Base-by-base conservation (phyloP, 23 tunicate genomes). In the Diplosoma virens region DNA sequence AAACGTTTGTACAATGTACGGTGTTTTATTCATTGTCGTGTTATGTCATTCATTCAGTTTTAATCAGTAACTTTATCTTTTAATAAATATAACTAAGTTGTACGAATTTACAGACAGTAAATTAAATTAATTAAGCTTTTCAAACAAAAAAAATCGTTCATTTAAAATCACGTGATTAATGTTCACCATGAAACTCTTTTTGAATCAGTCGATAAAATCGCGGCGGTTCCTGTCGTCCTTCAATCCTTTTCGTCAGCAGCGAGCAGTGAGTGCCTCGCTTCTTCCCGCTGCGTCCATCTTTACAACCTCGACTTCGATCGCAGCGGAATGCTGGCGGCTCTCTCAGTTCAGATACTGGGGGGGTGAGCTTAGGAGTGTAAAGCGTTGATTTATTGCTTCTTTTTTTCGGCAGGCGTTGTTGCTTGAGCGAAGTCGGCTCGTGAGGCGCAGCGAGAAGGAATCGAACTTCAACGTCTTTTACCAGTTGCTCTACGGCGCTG, bases 341-440 rank as follows among this genome's bases (percentile, higher is more conserved):
- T 77, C 17, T 82, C 91, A n/a, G 93, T 93, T 9, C 98, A 93
- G 85, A 85, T 84, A 84, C 16, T n/a, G n/a, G n/a, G n/a, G n/a
- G n/a, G n/a, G n/a, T 41, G 50, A 41, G 50, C 50, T 9, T 41
- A 14, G 50, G 11, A 7, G 64, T 56, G 23, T n/a, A 6, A 45
- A 56, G 16, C 6, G 20, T 21, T 18, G 20, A 5, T 22, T 35
- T 4, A 3, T 68, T 68, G 20, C 54, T 9, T 37, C 35, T 34
- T 35, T 47, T 27, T 25, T 76, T 1, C 33, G 71, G 20, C 66
- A 89, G 96, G 78, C 76, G 16, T 41, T 89, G 85, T 47, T 89
- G 3, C 50, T 84, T 35, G 97, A 90, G 22, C 53, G 67, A 0
- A 71, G 73, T 23, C 65, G 97, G 17, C 33, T 84, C 0, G 79